These are phyloP conservation scores for Cacatua alba DNA, from an alignment of 2,113 vertebrate genomes.

Conservation along the genomic window DNA sequence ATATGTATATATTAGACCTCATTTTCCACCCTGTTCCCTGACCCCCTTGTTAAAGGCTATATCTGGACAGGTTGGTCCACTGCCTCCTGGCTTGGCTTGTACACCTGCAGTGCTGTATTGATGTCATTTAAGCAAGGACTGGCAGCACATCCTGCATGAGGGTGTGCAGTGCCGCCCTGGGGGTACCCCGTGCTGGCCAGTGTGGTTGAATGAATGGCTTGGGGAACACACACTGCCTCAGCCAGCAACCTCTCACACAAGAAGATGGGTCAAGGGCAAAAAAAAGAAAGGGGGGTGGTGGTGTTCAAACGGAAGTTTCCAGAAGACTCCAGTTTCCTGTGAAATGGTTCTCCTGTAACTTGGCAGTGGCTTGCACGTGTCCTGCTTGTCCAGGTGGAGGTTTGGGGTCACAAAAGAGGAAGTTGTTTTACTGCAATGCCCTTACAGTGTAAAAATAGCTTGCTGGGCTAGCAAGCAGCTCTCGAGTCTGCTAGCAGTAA, in stretches of 20 bases:
- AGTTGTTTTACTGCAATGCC: neutral
- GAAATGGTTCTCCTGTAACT: neutral
- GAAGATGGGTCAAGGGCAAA: neutral
- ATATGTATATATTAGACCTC: neutral
- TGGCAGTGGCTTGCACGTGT: neutral
- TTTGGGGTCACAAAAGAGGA: constrained; percentile 18
- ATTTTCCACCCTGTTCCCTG: neutral
- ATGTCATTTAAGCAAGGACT: neutral
- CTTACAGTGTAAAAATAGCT: neutral
- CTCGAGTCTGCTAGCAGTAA: neutral
- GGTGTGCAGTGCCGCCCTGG: neutral
- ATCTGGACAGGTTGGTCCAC: neutral
- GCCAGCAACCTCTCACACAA: neutral
- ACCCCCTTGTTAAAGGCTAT: neutral
- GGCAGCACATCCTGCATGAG: neutral
- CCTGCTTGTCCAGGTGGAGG: constrained; percentile 29
- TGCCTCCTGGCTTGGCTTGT: neutral
- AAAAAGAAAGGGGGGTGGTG: too few species aligned
- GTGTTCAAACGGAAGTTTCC: neutral
- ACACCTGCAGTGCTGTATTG: neutral
- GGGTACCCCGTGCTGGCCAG: fast-evolving
- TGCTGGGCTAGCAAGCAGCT: neutral
- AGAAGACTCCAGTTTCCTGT: constrained; percentile 15
- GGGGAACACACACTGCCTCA: fast-evolving
- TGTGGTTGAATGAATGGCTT: fast-evolving